Conservation (phyloP, 2,113 vertebrate species). For the Phalacrocorax pelagicus region DNA sequence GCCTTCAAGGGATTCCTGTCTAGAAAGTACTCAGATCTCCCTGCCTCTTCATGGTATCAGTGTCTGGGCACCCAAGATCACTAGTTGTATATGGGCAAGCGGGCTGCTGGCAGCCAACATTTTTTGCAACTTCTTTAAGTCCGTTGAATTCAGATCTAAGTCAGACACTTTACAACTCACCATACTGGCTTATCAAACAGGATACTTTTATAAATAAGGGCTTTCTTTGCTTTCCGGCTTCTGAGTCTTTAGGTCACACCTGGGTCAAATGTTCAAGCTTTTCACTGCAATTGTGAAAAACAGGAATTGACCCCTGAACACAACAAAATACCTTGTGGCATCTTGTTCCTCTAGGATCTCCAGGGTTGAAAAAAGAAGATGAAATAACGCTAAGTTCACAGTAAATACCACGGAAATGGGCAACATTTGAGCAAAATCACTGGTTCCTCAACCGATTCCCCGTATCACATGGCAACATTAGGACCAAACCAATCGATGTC, state of each 20-base stretch:
- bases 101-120: neutral
- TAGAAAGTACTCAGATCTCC: neutral
- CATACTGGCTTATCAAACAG: neutral
- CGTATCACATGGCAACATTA: neutral
- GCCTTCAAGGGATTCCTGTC: neutral
- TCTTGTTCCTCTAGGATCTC: neutral
- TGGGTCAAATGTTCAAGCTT: neutral
- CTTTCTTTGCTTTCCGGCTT: neutral
- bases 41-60: neutral
- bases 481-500: neutral
- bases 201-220: neutral
- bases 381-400: neutral
- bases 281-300: neutral
- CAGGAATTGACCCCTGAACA: neutral
- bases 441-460: neutral
- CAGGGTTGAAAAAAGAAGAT: neutral
- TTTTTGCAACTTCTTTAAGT: neutral
- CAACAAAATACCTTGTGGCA: neutral
- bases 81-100: neutral
- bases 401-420: neutral
- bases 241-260: neutral
- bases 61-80: neutral
- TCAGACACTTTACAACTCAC: neutral
- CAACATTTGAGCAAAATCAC: neutral
- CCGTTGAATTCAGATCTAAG: neutral